Evolutionary conservation across 2,888 invertebrate genomes (phyloP), one percentile per base, ranked within the genome.

Genomic region (Cryptus armator): DNA sequence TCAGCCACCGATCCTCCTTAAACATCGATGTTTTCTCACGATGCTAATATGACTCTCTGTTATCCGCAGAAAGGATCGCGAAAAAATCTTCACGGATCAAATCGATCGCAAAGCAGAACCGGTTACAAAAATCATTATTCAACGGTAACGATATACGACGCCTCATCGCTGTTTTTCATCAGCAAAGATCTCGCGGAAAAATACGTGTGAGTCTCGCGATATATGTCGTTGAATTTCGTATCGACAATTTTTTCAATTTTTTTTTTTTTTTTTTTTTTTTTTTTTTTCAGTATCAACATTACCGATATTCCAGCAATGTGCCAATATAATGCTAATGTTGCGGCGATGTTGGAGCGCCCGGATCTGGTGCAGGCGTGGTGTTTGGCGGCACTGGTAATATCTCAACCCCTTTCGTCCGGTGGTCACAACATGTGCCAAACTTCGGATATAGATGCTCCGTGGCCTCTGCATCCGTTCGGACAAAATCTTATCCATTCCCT

Each of bases 361-460:
- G 99, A 99, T 93, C 94, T 98, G 81, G 96, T 97, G 16, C 98
- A 98, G 93, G 97, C 98, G 59, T 99, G 99, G 99, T 96, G 96
- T 44, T 94, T 98, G 88, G 97, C 98, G 1, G 97, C 97, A 87
- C 94, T 97, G 75, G 96, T 97, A 44, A 90, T 93, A 88, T 92
- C 93, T 3, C 92, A 93, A 67, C 90, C 93, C 19, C 72, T 91
- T 67, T 89, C 90, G 4, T 90, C 88, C 76, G 66, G 86, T 44
- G 86, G 87, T 29, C 94, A 81, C 90, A 92, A 84, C 89, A 87
- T 85, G 37, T 84, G 91, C 81, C 90, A 92, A 82, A 88, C 87
- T 10, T 88, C 90, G 5, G 93, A 93, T 29, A 91, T 91, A 90
- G 96, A 96, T 85, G 95, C 96, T 91, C 97, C 97, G 71, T 97